A percentile compares a stretch with the other conserved stretches of the same genome.
phyloP scores from a whole-genome alignment of 2,888 invertebrate species.

The Pharmacophagus antenor region DNA sequence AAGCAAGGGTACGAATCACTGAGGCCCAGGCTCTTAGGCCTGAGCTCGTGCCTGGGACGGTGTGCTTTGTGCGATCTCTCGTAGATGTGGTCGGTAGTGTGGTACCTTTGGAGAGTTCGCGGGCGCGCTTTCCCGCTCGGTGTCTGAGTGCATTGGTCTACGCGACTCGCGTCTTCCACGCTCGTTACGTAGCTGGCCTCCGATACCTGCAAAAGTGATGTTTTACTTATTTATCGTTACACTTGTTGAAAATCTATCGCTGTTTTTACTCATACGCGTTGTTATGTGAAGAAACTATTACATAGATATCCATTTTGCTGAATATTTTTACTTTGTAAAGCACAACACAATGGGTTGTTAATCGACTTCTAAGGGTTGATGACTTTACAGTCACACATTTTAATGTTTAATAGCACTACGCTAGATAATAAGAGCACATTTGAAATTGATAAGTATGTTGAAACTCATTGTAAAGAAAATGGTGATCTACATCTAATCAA shows the following conservation, averaged over 20 bases:
- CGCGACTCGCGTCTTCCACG: slow-evolving; percentile 63
- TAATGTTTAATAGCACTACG: too few relatives aligned
- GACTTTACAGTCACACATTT: too few relatives aligned
- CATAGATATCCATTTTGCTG: not conserved
- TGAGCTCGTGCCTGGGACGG: slow-evolving; percentile 50
- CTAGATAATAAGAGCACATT: too few relatives aligned
- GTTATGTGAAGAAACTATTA: not conserved
- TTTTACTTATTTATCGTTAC: not conserved
- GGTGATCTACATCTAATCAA: too few relatives aligned
- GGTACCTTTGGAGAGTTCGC: slow-evolving; percentile 76
- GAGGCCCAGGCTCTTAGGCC: slow-evolving; percentile 64
- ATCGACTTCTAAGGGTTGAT: too few relatives aligned
- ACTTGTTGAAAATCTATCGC: not conserved
- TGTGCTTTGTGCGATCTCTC: slow-evolving; percentile 53
- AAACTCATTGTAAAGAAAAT: too few relatives aligned
- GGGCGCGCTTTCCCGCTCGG: slow-evolving; percentile 71
- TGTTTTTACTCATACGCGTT: too few relatives aligned
- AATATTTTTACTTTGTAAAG: not conserved
- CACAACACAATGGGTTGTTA: not conserved
- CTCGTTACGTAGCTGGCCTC: slow-evolving; percentile 76
- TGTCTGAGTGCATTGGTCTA: slow-evolving; percentile 75
- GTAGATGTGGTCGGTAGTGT: slow-evolving; percentile 75
- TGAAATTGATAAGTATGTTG: too few relatives aligned
- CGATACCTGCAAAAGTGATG: slow-evolving; percentile 56
- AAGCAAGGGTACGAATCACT: slow-evolving; percentile 68